Evolutionary conservation across 2,888 invertebrate species (phyloP).

Genomic region (Drosophila yooni): DNA sequence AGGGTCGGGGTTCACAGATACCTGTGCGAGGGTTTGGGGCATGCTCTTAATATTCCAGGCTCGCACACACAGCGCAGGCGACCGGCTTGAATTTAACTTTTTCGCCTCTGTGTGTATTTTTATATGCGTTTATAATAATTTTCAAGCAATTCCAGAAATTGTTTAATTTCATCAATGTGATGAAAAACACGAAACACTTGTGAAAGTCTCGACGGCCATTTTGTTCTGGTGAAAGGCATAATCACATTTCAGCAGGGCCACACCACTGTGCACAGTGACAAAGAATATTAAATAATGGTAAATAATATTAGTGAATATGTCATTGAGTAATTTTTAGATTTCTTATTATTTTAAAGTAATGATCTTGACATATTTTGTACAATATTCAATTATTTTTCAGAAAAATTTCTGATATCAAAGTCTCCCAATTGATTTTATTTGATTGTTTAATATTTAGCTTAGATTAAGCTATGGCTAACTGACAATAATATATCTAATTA

Average conservation of each 20-base stretch:
- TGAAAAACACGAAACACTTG: slow-evolving; percentile 26
- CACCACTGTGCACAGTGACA: slow-evolving; percentile 8
- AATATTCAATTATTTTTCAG: neutral
- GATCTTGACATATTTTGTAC: neutral
- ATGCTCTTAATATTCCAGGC: slow-evolving; percentile 64
- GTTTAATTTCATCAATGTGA: slow-evolving; percentile 69
- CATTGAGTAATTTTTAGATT: neutral
- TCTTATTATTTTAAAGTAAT: neutral
- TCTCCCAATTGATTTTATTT: no score
- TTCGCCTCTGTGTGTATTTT: slow-evolving; percentile 36
- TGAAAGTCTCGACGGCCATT: slow-evolving; percentile 53
- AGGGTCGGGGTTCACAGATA: slow-evolving; percentile 6
- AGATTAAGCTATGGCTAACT: neutral
- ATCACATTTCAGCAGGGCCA: neutral
- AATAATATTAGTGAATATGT: no score
- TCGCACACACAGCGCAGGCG: slow-evolving; percentile 58
- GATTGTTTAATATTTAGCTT: neutral
- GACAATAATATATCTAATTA: neutral
- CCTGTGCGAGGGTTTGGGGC: slow-evolving; percentile 5
- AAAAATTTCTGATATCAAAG: neutral
- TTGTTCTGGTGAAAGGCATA: slow-evolving; percentile 38
- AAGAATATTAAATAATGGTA: neutral
- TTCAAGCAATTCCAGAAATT: slow-evolving; percentile 63
- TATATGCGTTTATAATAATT: slow-evolving; percentile 69
- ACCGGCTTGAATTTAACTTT: slow-evolving; percentile 31